Percentiles rank a stretch among this genome's conserved stretches.
phyloP scores from a whole-genome alignment of 2,797 vertebrate genomes.

The Leptatherina wallacei region DNA sequence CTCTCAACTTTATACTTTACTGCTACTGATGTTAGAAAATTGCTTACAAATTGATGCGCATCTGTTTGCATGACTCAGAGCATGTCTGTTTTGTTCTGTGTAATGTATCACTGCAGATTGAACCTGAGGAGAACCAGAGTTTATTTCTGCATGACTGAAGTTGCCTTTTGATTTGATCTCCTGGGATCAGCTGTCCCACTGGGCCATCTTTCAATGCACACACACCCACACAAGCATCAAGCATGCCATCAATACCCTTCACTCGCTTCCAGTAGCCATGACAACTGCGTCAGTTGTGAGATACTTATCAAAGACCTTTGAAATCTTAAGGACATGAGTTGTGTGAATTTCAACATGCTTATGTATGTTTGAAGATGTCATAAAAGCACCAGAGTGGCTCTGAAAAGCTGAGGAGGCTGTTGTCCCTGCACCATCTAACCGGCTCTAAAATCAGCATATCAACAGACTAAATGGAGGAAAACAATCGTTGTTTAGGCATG shows the following conservation, averaged over 20 bases:
- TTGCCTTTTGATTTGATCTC: slow-evolving; percentile 19
- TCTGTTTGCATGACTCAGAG: slow-evolving; percentile 1
- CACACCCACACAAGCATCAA: neutral
- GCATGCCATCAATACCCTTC: slow-evolving; percentile 2
- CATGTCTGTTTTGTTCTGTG: neutral
- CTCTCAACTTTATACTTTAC: slow-evolving; percentile 8
- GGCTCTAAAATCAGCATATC: neutral
- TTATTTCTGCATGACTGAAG: slow-evolving; percentile 18
- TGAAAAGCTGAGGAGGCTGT: neutral
- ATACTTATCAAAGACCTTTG: neutral
- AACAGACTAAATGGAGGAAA: neutral
- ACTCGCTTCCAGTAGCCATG: neutral
- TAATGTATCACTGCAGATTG: neutral
- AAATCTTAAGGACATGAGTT: neutral
- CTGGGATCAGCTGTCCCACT: slow-evolving; percentile 3
- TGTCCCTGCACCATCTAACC: neutral
- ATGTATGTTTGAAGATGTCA: neutral
- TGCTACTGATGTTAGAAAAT: neutral
- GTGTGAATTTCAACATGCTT: neutral
- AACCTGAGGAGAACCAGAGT: neutral
- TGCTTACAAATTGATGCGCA: slow-evolving; percentile 12
- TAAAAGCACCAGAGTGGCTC: slow-evolving; percentile 6
- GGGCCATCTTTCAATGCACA: neutral
- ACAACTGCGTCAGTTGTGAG: neutral
- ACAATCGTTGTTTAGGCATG: neutral